Percentiles rank a stretch among this genome's conserved stretches.
These are phyloP conservation scores for Drosophila borborema DNA, from an alignment of 2,888 invertebrate species.

Conservation along the genomic window DNA sequence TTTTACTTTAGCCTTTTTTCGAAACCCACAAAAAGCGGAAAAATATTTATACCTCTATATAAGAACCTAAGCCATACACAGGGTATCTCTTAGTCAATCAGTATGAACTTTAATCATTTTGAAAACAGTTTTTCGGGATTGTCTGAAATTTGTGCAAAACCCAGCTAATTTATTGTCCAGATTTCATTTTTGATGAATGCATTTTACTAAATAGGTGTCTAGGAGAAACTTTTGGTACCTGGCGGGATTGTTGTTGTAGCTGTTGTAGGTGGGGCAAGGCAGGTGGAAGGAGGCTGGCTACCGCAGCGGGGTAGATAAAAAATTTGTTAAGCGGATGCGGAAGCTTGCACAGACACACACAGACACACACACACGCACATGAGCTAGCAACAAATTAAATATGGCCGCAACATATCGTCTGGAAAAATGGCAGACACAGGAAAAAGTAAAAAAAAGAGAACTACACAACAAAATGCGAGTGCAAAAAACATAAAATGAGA, in stretches of 20 bases:
- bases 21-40: not conserved
- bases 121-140: constrained; percentile 18
- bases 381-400: constrained; percentile 75
- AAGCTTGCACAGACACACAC: constrained; percentile 40
- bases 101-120: not conserved
- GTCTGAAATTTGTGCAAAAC: constrained; percentile 44
- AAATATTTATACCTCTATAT: too few species aligned
- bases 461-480: constrained; percentile 42
- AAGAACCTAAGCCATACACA: not conserved
- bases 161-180: constrained; percentile 68
- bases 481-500: constrained; percentile 9
- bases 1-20: not conserved
- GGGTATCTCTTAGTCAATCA: not conserved
- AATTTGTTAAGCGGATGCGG: constrained; percentile 61
- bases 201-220: constrained; percentile 48
- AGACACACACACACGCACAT: constrained; percentile 20
- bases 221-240: constrained; percentile 52
- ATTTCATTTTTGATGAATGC: constrained; percentile 67
- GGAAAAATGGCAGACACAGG: constrained; percentile 72
- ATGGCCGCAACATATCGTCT: constrained; percentile 78
- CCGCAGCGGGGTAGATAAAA: constrained; percentile 49
- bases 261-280: not conserved
- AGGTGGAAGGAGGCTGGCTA: not conserved
- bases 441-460: constrained; percentile 39
- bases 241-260: not conserved